Percentiles rank a stretch among this genome's conserved stretches.
Evolutionary conservation across 37 sponge, comb jelly and placozoan species (phyloP).

Genomic region (Petrosia ficiformis): DNA sequence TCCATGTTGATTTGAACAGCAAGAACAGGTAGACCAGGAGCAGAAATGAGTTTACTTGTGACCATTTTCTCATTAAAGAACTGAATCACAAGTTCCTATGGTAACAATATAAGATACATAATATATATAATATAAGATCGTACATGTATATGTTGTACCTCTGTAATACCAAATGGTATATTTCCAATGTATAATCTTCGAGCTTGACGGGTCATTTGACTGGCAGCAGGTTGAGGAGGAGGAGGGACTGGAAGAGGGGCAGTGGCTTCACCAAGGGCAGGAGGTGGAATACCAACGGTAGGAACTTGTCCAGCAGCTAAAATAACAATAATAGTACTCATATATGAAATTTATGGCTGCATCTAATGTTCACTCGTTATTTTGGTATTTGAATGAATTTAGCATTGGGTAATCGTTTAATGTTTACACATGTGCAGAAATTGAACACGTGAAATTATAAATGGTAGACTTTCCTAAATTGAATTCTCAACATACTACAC

Average conservation of each 20-base stretch:
- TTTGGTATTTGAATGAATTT: no score
- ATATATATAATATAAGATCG: background rate
- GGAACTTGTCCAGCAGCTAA: slow-evolving; percentile 96
- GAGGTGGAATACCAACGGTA: slow-evolving; percentile 83
- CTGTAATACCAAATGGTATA: slow-evolving; percentile 98
- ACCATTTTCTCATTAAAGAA: slow-evolving; percentile 98
- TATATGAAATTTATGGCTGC: background rate
- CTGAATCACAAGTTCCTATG: slow-evolving; percentile 79
- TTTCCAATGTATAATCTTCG: slow-evolving; percentile 97
- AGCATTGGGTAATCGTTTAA: no score
- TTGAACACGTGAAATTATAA: no score
- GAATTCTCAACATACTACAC: no score
- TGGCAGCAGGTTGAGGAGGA: slow-evolving; percentile 92
- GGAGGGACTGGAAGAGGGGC: slow-evolving; percentile 84
- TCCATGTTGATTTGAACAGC: slow-evolving; percentile 98
- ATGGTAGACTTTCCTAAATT: no score
- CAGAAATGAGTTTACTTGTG: slow-evolving; percentile 63
- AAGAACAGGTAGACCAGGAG: slow-evolving; percentile 93
- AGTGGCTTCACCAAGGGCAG: slow-evolving; percentile 79
- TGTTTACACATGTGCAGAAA: no score
- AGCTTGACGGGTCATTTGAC: slow-evolving; percentile 97
- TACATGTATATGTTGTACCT: slow-evolving; percentile 27
- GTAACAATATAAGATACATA: slow-evolving; percentile 10
- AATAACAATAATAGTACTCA: slow-evolving; percentile 2
- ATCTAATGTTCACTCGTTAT: no score